Base-by-base conservation (phyloP, 1,140 invertebrate species). In the Amyelois transitella region DNA sequence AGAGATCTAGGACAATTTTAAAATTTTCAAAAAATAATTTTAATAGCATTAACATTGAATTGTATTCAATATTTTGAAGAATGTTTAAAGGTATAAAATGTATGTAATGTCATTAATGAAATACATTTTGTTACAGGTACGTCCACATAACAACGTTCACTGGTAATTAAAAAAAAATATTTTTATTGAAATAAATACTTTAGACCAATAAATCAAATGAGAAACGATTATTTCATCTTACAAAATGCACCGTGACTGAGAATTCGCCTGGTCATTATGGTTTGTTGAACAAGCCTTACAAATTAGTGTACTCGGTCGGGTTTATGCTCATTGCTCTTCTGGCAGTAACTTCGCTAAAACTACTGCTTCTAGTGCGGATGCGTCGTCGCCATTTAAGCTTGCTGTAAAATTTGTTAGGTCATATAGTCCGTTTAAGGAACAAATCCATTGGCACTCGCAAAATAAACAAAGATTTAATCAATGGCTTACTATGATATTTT, bases 1-100 rank as follows among this genome's bases (percentile, higher is more conserved):
- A n/a, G n/a, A n/a, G n/a, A n/a, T n/a, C n/a, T n/a, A n/a, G n/a
- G n/a, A n/a, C n/a, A n/a, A n/a, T n/a, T n/a, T n/a, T n/a, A n/a
- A n/a, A n/a, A n/a, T n/a, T n/a, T n/a, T n/a, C n/a, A n/a, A n/a
- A n/a, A 24, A 5, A 5, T 24, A 24, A 32, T 32, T 6, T 32
- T 4, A 32, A 10, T 12, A 6, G 10, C 12, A 10, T 32, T 32
- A 10, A 6, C 4, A 10, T 10, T 6, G 12, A 10, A 6, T 32
- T 6, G 7, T 32, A 32, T 32, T 14, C 62, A 56, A 59, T 49
- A 62, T 51, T 59, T 62, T 62, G 58, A 62, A 44, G 53, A 61
- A 58, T 56, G 14, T 38, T 1, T 38, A 38, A 2, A 8, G 2
- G 10, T 38, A 38, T 3, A 38, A 8, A 2, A 2, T 38, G 14